Conservation (phyloP, 2,797 vertebrate species). For the Myiothlypis coronata region DNA sequence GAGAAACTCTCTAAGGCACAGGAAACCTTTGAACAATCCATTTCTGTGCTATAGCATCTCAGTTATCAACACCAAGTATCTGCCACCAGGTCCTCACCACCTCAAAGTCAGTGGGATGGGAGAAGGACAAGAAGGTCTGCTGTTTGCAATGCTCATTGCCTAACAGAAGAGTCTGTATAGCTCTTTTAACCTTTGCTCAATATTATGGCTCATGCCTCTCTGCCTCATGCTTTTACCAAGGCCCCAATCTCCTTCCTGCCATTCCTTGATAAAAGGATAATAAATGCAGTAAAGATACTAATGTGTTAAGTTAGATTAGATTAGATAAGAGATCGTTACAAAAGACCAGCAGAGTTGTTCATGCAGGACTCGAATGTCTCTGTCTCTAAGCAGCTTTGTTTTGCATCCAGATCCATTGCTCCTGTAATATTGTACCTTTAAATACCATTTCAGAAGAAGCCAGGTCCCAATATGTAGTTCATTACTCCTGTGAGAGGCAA, state of each 20-base stretch:
- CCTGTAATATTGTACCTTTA: not conserved
- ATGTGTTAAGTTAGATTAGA: slow-evolving; percentile 27
- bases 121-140: not conserved
- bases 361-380: not conserved
- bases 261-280: slow-evolving; percentile 20
- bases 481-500: not conserved
- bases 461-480: not conserved
- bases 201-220: not conserved
- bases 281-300: slow-evolving; percentile 14
- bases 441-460: not conserved
- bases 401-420: slow-evolving; percentile 12
- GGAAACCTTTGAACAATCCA: not conserved
- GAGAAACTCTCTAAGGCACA: not conserved
- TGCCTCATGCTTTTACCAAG: slow-evolving; percentile 24
- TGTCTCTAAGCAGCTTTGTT: slow-evolving; percentile 3
- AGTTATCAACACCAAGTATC: not conserved
- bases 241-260: slow-evolving; percentile 45
- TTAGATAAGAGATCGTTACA: not conserved
- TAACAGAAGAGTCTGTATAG: not conserved
- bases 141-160: not conserved
- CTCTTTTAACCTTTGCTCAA: slow-evolving; percentile 48
- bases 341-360: not conserved
- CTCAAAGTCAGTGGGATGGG: not conserved
- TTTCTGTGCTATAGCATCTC: not conserved
- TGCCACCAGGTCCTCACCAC: not conserved